A percentile compares a stretch with the other conserved stretches of the same genome.
Evolutionary conservation across 2,113 vertebrate genomes (phyloP).

Genomic region (Cyphomyrus plagiostoma): DNA sequence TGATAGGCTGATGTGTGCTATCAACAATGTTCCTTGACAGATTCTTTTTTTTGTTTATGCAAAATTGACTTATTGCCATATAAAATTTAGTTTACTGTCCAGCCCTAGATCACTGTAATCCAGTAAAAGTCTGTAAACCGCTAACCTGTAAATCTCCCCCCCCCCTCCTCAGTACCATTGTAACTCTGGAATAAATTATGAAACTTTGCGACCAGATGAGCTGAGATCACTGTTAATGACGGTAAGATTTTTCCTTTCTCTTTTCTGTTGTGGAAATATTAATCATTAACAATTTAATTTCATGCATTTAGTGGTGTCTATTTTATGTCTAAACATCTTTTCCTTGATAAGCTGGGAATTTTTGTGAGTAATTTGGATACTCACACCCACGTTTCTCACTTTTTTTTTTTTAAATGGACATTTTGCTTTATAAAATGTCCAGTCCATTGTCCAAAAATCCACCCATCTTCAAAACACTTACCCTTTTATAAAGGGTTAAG

Average conservation of each 20-base stretch:
- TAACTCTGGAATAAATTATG: constrained; percentile 84
- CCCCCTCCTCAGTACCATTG: constrained; percentile 72
- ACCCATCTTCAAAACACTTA: neutral
- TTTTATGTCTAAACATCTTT: too few relatives aligned
- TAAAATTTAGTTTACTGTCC: neutral
- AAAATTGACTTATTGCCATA: too few relatives aligned
- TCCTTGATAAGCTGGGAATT: neutral
- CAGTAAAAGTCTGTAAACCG: neutral
- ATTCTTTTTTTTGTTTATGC: too few relatives aligned
- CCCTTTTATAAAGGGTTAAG: neutral
- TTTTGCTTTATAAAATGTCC: neutral
- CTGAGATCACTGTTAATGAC: constrained; percentile 84
- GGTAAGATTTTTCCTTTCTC: constrained; percentile 53
- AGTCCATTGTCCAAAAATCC: neutral
- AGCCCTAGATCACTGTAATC: neutral
- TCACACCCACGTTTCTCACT: neutral
- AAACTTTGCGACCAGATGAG: constrained; percentile 85
- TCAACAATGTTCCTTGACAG: neutral
- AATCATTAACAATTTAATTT: neutral
- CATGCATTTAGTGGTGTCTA: neutral
- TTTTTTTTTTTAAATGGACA: neutral
- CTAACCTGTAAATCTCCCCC: neutral
- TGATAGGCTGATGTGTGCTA: neutral
- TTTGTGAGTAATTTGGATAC: neutral
- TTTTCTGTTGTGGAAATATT: neutral